These are phyloP conservation scores for Theonella swinhoei DNA, from an alignment of 37 sponge, comb jelly and placozoan genomes.

Conservation along the genomic window DNA sequence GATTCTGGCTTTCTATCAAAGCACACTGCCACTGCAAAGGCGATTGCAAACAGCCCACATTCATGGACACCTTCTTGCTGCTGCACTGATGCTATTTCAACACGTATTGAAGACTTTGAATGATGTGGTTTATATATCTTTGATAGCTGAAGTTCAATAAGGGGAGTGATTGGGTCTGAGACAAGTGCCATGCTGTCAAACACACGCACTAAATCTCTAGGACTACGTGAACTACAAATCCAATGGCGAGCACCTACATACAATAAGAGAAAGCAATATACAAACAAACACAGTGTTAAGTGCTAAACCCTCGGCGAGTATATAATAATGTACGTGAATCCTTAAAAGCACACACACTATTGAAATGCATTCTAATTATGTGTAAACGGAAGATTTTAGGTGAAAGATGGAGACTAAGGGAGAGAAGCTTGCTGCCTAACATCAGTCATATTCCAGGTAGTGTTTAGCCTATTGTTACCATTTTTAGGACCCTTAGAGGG, in stretches of 20 bases:
- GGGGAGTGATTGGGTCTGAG: background rate
- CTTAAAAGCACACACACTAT: background rate
- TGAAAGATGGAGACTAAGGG: no score
- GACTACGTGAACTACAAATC: background rate
- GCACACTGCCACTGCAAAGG: background rate
- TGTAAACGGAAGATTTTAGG: no score
- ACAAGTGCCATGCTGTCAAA: background rate
- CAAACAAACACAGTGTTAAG: background rate
- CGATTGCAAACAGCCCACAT: background rate
- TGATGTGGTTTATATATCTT: background rate
- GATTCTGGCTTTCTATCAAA: background rate
- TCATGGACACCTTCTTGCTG: background rate
- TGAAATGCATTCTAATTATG: no score
- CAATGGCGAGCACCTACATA: background rate
- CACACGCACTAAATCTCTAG: background rate
- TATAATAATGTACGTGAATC: background rate
- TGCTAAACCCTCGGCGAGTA: no score
- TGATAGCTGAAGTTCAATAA: background rate
- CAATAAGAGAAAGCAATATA: background rate
- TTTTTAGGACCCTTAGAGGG: no score
- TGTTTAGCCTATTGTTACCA: no score
- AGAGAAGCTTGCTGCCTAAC: no score
- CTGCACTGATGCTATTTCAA: background rate
- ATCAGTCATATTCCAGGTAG: no score
- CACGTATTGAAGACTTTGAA: background rate